Percentiles rank a stretch among this genome's conserved stretches.
Conservation (phyloP, 2,797 vertebrate species). For the Epinephelus awoara region DNA sequence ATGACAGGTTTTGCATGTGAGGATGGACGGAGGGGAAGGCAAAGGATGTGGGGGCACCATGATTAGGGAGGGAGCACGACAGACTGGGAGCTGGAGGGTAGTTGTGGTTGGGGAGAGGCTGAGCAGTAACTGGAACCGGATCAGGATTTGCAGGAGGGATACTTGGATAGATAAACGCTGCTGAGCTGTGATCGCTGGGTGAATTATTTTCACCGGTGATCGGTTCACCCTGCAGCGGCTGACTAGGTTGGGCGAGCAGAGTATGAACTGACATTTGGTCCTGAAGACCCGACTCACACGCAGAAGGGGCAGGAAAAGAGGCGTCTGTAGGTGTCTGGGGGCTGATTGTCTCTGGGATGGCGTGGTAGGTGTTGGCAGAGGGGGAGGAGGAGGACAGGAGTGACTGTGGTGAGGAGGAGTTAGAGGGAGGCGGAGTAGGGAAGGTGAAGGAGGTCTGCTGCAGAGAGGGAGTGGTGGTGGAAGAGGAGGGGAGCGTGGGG, state of each 20-base stretch:
- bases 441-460: constrained; percentile 71
- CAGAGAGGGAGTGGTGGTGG: constrained; percentile 56
- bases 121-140: constrained; percentile 23
- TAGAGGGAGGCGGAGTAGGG: constrained; percentile 68
- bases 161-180: constrained; percentile 58
- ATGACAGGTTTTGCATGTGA: constrained; percentile 75
- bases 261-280: constrained; percentile 62
- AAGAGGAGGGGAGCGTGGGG: constrained; percentile 54
- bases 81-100: constrained; percentile 27
- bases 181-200: constrained; percentile 43
- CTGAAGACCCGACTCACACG: constrained; percentile 59
- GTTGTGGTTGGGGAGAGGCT: constrained; percentile 37
- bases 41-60: constrained; percentile 54
- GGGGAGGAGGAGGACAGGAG: constrained; percentile 62
- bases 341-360: constrained; percentile 60
- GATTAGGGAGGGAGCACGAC: constrained; percentile 46
- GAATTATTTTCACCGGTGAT: constrained; percentile 34
- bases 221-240: constrained; percentile 51
- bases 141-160: constrained; percentile 37
- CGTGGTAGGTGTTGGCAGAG: constrained; percentile 59
- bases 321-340: constrained; percentile 64
- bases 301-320: constrained; percentile 56
- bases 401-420: constrained; percentile 72
- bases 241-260: constrained; percentile 55
- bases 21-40: constrained; percentile 66